These are phyloP conservation scores for Hyles vespertilio DNA, from an alignment of 1,140 invertebrate genomes.

Conservation along the genomic window DNA sequence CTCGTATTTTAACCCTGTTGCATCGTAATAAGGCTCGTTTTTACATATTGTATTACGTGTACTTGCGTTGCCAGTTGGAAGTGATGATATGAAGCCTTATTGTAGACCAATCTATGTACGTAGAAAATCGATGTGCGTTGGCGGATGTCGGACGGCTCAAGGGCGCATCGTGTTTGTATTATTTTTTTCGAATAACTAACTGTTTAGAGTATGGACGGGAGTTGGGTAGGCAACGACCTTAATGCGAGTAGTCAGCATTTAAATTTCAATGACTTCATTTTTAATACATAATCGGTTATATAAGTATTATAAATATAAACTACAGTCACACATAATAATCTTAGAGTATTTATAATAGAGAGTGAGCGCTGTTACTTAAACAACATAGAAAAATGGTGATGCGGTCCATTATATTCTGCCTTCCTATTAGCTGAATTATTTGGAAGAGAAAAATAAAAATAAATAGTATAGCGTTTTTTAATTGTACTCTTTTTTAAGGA, in stretches of 20 bases:
- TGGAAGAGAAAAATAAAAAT: background rate
- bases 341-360: too few species aligned
- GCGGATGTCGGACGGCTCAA: constrained; percentile 51
- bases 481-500: too few species aligned
- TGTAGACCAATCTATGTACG: constrained; percentile 51
- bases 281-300: background rate
- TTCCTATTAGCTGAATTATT: too few species aligned
- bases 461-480: background rate
- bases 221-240: too few species aligned
- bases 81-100: constrained; percentile 51
- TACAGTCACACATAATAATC: too few species aligned
- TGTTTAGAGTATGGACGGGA: too few species aligned
- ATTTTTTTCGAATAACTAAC: too few species aligned
- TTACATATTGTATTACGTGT: constrained; percentile 16
- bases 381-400: too few species aligned
- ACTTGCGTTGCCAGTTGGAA: constrained; percentile 19
- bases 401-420: too few species aligned
- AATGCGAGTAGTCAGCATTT: background rate
- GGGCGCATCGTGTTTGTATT: constrained; percentile 24
- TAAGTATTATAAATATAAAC: too few species aligned
- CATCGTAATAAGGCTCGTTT: constrained; percentile 17
- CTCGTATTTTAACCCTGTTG: constrained; percentile 22
- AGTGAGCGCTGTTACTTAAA: too few species aligned
- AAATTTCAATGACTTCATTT: background rate
- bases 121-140: constrained; percentile 66